phyloP scores from a whole-genome alignment of 2,888 invertebrate species.

The Ceriagrion tenellum region DNA sequence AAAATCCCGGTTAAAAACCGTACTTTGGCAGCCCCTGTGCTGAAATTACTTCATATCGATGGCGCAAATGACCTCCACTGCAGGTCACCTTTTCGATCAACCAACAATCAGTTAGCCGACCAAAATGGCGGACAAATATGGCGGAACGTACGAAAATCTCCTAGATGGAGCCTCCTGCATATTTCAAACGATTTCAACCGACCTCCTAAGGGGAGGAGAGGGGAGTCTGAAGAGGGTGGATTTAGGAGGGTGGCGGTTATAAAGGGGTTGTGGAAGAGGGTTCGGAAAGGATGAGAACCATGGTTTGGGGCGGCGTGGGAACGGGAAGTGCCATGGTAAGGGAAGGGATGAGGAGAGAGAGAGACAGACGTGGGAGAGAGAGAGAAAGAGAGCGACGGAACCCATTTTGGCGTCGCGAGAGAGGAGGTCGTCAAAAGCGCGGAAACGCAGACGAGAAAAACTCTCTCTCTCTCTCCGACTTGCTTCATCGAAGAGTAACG shows the following conservation, averaged over 20 bases:
- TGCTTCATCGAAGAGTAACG: constrained; percentile 26
- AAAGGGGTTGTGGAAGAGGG: not conserved
- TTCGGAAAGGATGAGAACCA: not conserved
- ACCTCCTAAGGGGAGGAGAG: too few species aligned
- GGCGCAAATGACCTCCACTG: too few species aligned
- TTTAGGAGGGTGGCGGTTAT: not conserved
- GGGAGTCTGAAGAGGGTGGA: too few species aligned
- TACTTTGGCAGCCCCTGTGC: too few species aligned
- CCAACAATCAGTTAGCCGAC: too few species aligned
- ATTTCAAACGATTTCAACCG: too few species aligned
- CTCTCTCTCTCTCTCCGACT: not conserved
- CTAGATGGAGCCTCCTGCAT: too few species aligned
- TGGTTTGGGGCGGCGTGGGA: not conserved
- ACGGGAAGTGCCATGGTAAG: not conserved
- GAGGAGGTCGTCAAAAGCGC: constrained; percentile 15
- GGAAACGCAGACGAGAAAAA: not conserved
- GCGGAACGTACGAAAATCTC: too few species aligned
- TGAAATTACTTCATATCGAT: too few species aligned
- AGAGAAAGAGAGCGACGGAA: not conserved
- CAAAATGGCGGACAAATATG: too few species aligned
- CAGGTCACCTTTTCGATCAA: too few species aligned
- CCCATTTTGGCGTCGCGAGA: not conserved
- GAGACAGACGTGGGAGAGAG: not conserved
- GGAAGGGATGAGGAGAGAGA: not conserved
- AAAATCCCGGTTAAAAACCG: too few species aligned